Base-by-base conservation (phyloP, 2,888 invertebrate species). In the Ophion obscuratus region DNA sequence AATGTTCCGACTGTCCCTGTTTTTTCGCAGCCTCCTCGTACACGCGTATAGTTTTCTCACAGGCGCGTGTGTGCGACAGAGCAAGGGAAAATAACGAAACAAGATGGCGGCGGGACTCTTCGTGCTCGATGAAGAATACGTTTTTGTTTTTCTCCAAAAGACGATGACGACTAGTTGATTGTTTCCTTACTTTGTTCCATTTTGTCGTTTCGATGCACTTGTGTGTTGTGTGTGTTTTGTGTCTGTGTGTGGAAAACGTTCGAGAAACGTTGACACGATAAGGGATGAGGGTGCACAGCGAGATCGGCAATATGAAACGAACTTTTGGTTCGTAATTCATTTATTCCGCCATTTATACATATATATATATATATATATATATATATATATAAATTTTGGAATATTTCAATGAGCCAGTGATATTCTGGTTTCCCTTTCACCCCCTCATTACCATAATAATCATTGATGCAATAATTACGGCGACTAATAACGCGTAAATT, bases 391-490 rank as follows among this genome's bases (percentile, higher is more conserved):
- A 61, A 61, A 61, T 66, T 62, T 67, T 24, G 68, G 27, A 71
- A 6, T 40, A 40, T 67, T 53, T 59, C 67, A 10, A 61, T 79
- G 31, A 78, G 74, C 68, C 79, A 67, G 31, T 78, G 59, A 79
- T 64, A 27, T 84, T 73, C 17, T 36, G 27, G 20, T 71, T 10
- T 67, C 59, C 57, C 44, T 67, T 47, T 57, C 57, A 14, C 24
- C 24, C 59, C 47, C 24, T 36, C 36, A n/a, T 59, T 31, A 24
- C 31, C 73, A 36, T 74, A 75, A 84, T 87, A 86, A 84, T 87
- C 88, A 88, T 87, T 83, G 85, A 87, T 88, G 87, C 84, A 86
- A 87, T 87, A 81, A 88, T 87, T 85, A 85, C 76, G 85, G 81
- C 85, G 84, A 81, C 64, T 75, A 57, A 87, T 70, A 75, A 87